phyloP scores from a whole-genome alignment of 2,797 vertebrate species.

The Rhinella marina region DNA sequence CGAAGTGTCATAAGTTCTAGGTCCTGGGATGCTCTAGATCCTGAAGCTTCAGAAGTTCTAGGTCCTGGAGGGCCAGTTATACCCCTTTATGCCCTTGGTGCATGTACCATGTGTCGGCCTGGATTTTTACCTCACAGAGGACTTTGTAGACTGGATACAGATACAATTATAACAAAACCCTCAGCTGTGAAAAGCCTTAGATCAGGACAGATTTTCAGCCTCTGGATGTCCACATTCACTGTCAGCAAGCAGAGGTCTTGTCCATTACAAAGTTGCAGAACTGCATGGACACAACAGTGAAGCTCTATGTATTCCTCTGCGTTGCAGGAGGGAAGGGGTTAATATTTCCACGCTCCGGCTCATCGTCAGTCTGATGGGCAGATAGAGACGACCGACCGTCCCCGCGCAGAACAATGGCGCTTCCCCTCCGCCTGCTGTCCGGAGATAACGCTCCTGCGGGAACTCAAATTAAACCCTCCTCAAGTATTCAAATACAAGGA shows the following conservation, averaged over 20 bases:
- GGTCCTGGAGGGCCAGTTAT: too few relatives aligned
- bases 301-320: background rate
- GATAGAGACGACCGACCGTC: background rate
- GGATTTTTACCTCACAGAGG: background rate
- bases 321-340: background rate
- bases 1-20: too few relatives aligned
- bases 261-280: background rate
- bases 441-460: constrained; percentile 7
- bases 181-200: background rate
- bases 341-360: background rate
- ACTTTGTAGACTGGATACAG: background rate
- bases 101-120: background rate
- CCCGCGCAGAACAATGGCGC: background rate
- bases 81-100: background rate
- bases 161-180: background rate
- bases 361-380: background rate
- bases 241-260: background rate
- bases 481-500: background rate
- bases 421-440: background rate
- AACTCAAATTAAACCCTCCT: background rate
- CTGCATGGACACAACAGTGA: background rate
- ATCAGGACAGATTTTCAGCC: too few relatives aligned
- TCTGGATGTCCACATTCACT: background rate
- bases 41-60: background rate
- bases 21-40: too few relatives aligned